Base-by-base conservation (phyloP, 2,888 invertebrate species). In the Herminia tarsipennalis region DNA sequence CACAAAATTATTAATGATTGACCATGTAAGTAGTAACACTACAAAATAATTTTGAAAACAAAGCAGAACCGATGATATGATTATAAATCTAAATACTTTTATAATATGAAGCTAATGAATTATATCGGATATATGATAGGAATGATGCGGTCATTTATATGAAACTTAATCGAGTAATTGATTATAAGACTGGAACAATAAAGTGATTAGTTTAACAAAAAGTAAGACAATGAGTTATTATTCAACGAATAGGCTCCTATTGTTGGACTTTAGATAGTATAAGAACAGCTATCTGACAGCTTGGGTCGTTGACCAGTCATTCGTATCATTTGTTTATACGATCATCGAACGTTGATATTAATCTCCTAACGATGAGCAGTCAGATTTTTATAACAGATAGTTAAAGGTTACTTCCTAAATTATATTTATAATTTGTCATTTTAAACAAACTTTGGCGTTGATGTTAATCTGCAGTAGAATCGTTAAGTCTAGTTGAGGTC, bases 141-240 rank as follows among this genome's bases (percentile, higher is more conserved):
- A 83, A 69, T 66, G 73, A 70, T 73, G 72, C 81, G 78, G 86
- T 80, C 85, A 76, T 84, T 84, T 85, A 85, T 86, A 81, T 77
- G 84, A 83, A 86, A 88, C 78, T 78, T 86, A 89, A 90, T 86
- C 85, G 87, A 88, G 82, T 90, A 90, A 91, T 90, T 91, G 90
- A 90, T 91, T 91, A 87, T 82, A 83, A 79, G 80, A 86, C 76
- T 78, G 78, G 84, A 90, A 90, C 90, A 91, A 91, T 90, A 86
- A 88, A 90, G 87, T 89, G 89, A 90, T 90, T 91, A 91, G 88
- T 87, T 83, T 71, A 80, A 91, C 86, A 88, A 88, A 89, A 90
- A 86, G 82, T 83, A 82, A 86, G 88, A 90, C 90, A 90, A 90
- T 88, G 89, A 90, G 76, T 86, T 89, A 90, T 91, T 89, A 89